These are phyloP conservation scores for Drosophila sp. DNA, from an alignment of 1,140 invertebrate species.

Conservation along the genomic window DNA sequence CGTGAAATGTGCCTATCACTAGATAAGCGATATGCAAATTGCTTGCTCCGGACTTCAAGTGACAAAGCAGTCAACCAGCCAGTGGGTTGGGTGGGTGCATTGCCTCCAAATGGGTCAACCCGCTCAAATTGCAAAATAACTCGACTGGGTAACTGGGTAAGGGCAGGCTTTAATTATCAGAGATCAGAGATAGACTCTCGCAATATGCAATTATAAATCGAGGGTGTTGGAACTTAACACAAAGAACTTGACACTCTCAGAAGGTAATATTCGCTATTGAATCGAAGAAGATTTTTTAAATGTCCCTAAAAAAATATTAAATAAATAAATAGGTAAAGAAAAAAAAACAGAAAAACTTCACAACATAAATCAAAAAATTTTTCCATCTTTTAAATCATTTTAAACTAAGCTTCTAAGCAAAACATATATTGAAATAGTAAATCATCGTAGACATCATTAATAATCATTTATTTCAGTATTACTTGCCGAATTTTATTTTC, in stretches of 20 bases:
- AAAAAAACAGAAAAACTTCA: too few relatives aligned
- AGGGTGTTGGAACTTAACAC: background rate
- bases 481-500: too few relatives aligned
- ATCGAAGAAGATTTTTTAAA: background rate
- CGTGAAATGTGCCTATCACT: conserved; percentile 29
- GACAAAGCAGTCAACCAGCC: conserved; percentile 37
- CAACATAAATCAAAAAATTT: too few relatives aligned
- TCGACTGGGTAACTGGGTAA: conserved; percentile 11
- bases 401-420: too few relatives aligned
- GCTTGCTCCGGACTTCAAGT: conserved; percentile 57
- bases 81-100: conserved; percentile 26
- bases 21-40: conserved; percentile 74
- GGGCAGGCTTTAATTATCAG: conserved; percentile 57
- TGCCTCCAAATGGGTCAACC: conserved; percentile 43
- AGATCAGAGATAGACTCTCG: conserved; percentile 17
- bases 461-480: too few relatives aligned
- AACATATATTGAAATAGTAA: too few relatives aligned
- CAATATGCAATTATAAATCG: conserved; percentile 48
- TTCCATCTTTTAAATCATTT: too few relatives aligned
- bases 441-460: too few relatives aligned
- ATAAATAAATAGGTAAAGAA: too few relatives aligned
- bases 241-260: too few relatives aligned
- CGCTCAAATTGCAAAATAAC: conserved; percentile 49
- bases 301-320: too few relatives aligned
- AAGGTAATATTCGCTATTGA: background rate